Conservation (phyloP, 35 echinoderm and acorn worm genomes). For the Heliocidaris tuberculata region DNA sequence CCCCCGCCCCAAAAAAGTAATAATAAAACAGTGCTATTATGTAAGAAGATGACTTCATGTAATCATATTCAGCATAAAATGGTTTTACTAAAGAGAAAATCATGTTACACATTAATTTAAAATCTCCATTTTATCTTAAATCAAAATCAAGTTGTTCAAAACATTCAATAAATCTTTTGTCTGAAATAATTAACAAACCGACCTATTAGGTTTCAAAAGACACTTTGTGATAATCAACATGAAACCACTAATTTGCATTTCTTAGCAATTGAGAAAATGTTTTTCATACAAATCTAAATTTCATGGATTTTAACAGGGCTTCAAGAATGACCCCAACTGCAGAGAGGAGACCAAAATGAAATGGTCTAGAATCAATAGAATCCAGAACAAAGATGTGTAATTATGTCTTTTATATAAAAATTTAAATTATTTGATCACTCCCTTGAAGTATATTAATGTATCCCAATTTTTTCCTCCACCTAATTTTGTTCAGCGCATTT, state of each 20-base stretch:
- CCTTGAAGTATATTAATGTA: too few relatives aligned
- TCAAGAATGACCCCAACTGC: not conserved
- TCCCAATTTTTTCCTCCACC: not conserved
- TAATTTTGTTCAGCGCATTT: not conserved
- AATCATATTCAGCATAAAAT: too few relatives aligned
- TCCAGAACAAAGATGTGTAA: not conserved
- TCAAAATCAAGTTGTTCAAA: not conserved
- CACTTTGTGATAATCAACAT: too few relatives aligned
- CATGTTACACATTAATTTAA: not conserved
- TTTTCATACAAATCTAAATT: not conserved
- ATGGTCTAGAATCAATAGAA: not conserved
- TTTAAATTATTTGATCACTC: too few relatives aligned
- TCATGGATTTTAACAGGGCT: not conserved
- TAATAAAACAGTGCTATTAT: not conserved
- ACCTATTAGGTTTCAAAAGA: not conserved
- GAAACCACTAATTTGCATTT: not conserved
- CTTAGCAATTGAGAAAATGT: not conserved
- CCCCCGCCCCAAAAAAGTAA: not conserved
- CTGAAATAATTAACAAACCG: not conserved
- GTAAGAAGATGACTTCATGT: not conserved
- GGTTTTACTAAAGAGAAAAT: too few relatives aligned
- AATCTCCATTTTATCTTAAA: not conserved
- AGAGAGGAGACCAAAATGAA: not conserved
- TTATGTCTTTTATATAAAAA: not conserved
- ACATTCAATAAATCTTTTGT: not conserved